A percentile compares a stretch with the other conserved stretches of the same genome.
Conservation (phyloP, 2,113 vertebrate species). For the Glaucidium brasilianum region DNA sequence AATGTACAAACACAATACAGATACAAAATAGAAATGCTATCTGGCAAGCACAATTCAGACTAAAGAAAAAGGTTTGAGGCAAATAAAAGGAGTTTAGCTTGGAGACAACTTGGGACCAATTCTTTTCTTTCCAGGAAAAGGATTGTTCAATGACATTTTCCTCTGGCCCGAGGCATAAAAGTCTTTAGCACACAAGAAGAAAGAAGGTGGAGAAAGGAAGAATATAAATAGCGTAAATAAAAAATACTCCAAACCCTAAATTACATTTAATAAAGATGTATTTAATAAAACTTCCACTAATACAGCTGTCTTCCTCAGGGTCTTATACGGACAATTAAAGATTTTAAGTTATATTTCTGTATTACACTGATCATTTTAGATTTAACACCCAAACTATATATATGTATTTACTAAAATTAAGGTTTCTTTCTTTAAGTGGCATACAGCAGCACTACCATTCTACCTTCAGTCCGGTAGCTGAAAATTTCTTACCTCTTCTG, state of each 20-base stretch:
- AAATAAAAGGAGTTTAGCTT: neutral
- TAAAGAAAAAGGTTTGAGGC: neutral
- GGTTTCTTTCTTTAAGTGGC: neutral
- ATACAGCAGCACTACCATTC: neutral
- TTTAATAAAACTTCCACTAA: neutral
- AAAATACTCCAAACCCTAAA: neutral
- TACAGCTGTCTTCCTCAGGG: neutral
- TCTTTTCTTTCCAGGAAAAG: neutral
- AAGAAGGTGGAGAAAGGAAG: neutral
- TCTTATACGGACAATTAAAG: neutral
- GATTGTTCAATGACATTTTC: neutral
- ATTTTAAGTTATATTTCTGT: neutral
- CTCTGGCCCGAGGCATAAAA: neutral
- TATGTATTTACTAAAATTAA: neutral
- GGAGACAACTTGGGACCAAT: neutral
- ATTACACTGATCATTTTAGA: neutral
- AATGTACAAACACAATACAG: neutral
- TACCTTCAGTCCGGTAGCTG: neutral
- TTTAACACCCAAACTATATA: neutral
- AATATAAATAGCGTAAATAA: neutral
- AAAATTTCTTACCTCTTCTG: constrained; percentile 85
- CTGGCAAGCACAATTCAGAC: neutral
- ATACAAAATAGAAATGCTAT: neutral
- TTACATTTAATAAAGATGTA: neutral
- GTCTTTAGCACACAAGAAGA: neutral